Conservation (phyloP, 2,888 invertebrate genomes). For the Pristionchus maxplancki region DNA sequence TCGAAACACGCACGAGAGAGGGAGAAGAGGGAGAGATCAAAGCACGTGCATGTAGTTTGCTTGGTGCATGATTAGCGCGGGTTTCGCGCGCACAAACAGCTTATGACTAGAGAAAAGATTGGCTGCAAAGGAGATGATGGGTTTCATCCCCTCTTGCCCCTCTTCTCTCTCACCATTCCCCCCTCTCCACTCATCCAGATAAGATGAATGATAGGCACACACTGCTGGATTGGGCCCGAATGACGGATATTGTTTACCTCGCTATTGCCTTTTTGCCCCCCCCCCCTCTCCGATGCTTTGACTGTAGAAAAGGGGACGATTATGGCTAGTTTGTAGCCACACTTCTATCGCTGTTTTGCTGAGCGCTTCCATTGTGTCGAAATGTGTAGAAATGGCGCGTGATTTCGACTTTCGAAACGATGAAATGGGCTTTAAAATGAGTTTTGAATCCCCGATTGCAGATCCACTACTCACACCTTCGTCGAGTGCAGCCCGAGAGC, state of each 20-base stretch:
- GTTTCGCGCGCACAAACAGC: background rate
- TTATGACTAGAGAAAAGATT: background rate
- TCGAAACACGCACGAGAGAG: too few species aligned
- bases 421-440: background rate
- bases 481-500: constrained; percentile 56
- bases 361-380: background rate
- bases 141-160: background rate
- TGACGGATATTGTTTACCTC: constrained; percentile 23
- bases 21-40: too few species aligned
- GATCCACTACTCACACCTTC: constrained; percentile 59
- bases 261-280: background rate
- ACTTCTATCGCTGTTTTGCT: background rate
- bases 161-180: background rate
- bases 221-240: background rate
- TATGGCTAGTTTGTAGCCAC: background rate
- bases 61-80: background rate
- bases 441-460: constrained; percentile 54
- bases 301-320: background rate
- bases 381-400: background rate
- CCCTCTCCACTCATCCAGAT: background rate
- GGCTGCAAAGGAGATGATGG: background rate
- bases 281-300: background rate
- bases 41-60: too few species aligned
- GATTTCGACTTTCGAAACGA: constrained; percentile 39
- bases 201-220: constrained; percentile 23